These are phyloP conservation scores for Drosophila rhopaloa DNA, from an alignment of 1,140 invertebrate species.

Conservation along the genomic window DNA sequence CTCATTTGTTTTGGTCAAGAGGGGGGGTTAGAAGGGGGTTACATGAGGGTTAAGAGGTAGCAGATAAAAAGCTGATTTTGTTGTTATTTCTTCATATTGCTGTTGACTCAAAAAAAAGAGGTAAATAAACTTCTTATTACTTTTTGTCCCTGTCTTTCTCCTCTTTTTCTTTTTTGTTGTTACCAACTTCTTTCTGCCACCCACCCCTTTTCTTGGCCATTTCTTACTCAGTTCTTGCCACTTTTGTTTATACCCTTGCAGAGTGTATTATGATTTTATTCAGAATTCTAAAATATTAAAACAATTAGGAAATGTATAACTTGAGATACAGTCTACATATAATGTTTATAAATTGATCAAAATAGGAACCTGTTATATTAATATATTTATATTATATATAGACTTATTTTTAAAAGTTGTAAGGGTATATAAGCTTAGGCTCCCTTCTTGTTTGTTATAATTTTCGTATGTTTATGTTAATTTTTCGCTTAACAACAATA, in stretches of 20 bases:
- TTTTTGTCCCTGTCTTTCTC: not conserved
- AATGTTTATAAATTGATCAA: too few species aligned
- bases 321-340: too few species aligned
- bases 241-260: constrained; percentile 7
- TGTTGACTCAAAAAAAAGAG: constrained; percentile 7
- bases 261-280: not conserved
- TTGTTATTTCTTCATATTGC: constrained; percentile 8
- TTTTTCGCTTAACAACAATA: constrained; percentile 29
- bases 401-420: too few species aligned
- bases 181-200: constrained; percentile 4
- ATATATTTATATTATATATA: too few species aligned
- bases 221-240: constrained; percentile 25
- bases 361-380: too few species aligned
- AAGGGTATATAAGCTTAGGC: not conserved
- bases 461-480: constrained; percentile 49
- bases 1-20: constrained; percentile 4
- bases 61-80: constrained; percentile 4
- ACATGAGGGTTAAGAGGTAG: not conserved
- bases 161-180: not conserved
- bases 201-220: not conserved
- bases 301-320: too few species aligned
- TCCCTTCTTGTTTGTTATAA: constrained; percentile 29
- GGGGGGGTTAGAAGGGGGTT: not conserved
- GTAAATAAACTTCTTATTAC: constrained; percentile 47
- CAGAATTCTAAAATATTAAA: too few species aligned